A percentile compares a stretch with the other conserved stretches of the same genome.
These are phyloP conservation scores for pig (Sus scrofa) DNA, from an alignment of 2,113 vertebrate genomes.

Conservation along the genomic window DNA sequence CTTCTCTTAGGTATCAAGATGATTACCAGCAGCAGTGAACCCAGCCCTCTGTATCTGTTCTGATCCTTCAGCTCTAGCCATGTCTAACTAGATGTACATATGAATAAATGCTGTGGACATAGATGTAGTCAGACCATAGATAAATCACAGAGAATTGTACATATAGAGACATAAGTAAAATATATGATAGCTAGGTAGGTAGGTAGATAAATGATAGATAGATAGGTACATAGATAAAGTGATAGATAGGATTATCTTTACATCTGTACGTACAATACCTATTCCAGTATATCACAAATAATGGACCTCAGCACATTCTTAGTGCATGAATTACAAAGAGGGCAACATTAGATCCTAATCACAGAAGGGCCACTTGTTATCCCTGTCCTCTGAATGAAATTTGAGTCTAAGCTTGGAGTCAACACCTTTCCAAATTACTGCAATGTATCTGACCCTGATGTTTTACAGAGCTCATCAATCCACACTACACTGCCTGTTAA, in stretches of 20 bases:
- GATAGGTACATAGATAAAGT: neutral
- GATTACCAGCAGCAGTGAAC: neutral
- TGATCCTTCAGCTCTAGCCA: neutral
- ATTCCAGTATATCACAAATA: neutral
- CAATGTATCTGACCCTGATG: neutral
- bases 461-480: neutral
- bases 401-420: neutral
- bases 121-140: neutral
- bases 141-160: neutral
- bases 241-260: neutral
- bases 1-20: neutral
- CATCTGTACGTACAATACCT: neutral
- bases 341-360: neutral
- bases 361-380: neutral
- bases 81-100: neutral
- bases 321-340: neutral
- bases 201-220: neutral
- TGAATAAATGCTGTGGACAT: neutral
- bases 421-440: neutral
- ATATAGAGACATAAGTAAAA: neutral
- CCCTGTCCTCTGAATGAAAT: neutral
- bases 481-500: neutral
- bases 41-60: accelerated
- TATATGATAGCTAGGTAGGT: neutral
- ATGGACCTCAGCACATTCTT: neutral